phyloP scores from a whole-genome alignment of 2,888 invertebrate species.

The Vannuccia rotundouncinata region DNA sequence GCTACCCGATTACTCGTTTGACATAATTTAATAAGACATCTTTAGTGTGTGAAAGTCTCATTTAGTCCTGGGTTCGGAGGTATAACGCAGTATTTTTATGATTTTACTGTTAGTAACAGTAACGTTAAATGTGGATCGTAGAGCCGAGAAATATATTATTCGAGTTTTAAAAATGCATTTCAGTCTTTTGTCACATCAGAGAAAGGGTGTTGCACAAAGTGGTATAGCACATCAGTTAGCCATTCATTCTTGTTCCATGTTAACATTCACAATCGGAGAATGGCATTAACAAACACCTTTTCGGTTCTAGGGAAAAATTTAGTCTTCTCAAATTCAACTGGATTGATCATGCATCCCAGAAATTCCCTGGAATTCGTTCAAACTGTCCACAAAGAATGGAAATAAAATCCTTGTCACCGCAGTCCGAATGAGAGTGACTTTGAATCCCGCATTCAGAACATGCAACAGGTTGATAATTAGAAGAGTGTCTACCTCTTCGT shows the following conservation, averaged over 20 bases:
- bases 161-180: slow-evolving; percentile 1
- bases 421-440: background rate
- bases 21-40: no score
- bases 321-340: background rate
- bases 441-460: slow-evolving; percentile 7
- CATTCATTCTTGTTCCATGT: slow-evolving; percentile 23
- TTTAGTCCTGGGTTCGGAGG: slow-evolving; percentile 3
- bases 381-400: slow-evolving; percentile 21
- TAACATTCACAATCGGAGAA: slow-evolving; percentile 17
- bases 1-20: no score
- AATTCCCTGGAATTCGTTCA: slow-evolving; percentile 11
- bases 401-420: slow-evolving; percentile 5
- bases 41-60: no score
- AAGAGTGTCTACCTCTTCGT: slow-evolving; percentile 15
- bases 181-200: slow-evolving; percentile 17
- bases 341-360: slow-evolving; percentile 18
- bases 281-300: slow-evolving; percentile 10
- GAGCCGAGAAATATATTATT: slow-evolving; percentile 6
- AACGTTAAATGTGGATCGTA: background rate
- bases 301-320: slow-evolving; percentile 18
- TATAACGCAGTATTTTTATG: background rate
- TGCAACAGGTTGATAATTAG: slow-evolving; percentile 18
- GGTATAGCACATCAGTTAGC: slow-evolving; percentile 19
- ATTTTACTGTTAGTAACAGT: slow-evolving; percentile 8
- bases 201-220: slow-evolving; percentile 26